These are phyloP conservation scores for Leuctra nigra DNA, from an alignment of 2,888 invertebrate species.

Conservation along the genomic window DNA sequence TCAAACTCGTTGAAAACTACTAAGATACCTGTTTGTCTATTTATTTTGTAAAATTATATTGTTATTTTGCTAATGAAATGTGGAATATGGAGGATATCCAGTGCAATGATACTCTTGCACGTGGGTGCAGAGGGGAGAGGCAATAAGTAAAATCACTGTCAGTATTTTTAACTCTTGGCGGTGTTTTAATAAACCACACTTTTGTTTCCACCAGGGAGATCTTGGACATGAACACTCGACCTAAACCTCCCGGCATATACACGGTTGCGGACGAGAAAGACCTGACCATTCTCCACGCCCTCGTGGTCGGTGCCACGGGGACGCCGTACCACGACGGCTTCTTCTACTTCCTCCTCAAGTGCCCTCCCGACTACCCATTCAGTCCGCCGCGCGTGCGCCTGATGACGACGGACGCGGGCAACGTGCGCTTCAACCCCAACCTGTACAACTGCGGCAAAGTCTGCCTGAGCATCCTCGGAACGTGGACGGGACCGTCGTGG, in stretches of 20 bases:
- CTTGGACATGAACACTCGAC: slow-evolving; percentile 47
- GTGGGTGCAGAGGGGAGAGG: too few species aligned
- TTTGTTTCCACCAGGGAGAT: too few species aligned
- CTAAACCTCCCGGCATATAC: slow-evolving; percentile 50
- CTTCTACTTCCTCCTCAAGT: slow-evolving; percentile 47
- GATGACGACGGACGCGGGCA: slow-evolving; percentile 53
- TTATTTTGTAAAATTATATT: too few species aligned
- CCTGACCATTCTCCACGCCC: slow-evolving; percentile 47
- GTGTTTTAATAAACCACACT: too few species aligned
- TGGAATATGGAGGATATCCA: too few species aligned
- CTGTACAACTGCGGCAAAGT: slow-evolving; percentile 54
- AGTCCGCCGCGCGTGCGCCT: slow-evolving; percentile 49
- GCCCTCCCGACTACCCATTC: slow-evolving; percentile 50
- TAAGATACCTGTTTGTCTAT: too few species aligned
- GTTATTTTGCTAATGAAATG: too few species aligned
- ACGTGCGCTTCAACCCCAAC: slow-evolving; percentile 56
- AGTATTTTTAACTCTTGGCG: too few species aligned
- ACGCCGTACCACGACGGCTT: slow-evolving; percentile 55
- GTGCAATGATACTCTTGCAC: too few species aligned
- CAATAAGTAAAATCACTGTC: too few species aligned
- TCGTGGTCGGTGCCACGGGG: slow-evolving; percentile 51
- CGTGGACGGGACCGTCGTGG: slow-evolving; percentile 52
- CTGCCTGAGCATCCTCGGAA: slow-evolving; percentile 32
- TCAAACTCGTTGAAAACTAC: too few species aligned
- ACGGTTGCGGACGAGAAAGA: slow-evolving; percentile 48